Percentiles rank a stretch among this genome's conserved stretches.
phyloP scores from a whole-genome alignment of 2,113 vertebrate species.

The Pangasianodon gigas region DNA sequence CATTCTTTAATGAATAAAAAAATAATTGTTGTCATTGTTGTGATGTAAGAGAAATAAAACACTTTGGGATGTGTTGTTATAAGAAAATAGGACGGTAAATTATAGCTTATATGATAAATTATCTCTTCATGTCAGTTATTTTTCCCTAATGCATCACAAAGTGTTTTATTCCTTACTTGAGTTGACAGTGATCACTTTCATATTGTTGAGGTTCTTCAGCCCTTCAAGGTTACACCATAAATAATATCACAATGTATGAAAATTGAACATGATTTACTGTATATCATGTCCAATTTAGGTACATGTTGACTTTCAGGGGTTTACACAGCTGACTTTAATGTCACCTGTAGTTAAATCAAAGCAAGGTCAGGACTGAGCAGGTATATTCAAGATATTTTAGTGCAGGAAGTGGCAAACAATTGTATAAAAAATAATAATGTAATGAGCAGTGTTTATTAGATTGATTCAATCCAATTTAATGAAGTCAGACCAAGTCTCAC shows the following conservation, averaged over 20 bases:
- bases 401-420: neutral
- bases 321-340: neutral
- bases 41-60: neutral
- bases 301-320: neutral
- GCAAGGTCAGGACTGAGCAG: neutral
- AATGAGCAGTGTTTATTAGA: neutral
- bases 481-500: neutral
- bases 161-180: neutral
- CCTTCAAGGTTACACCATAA: neutral
- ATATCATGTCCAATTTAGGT: neutral
- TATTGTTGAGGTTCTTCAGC: neutral
- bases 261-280: neutral
- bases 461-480: neutral
- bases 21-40: no score
- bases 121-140: neutral
- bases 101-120: no score
- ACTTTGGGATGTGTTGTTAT: neutral
- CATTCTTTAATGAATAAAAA: neutral
- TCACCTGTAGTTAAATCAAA: constrained; percentile 6
- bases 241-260: neutral
- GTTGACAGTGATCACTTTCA: neutral
- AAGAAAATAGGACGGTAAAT: neutral
- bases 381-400: neutral
- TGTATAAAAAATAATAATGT: neutral
- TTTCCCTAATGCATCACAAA: neutral